These are phyloP conservation scores for Lacerta viridis DNA, from an alignment of 2,797 vertebrate species.

Conservation along the genomic window DNA sequence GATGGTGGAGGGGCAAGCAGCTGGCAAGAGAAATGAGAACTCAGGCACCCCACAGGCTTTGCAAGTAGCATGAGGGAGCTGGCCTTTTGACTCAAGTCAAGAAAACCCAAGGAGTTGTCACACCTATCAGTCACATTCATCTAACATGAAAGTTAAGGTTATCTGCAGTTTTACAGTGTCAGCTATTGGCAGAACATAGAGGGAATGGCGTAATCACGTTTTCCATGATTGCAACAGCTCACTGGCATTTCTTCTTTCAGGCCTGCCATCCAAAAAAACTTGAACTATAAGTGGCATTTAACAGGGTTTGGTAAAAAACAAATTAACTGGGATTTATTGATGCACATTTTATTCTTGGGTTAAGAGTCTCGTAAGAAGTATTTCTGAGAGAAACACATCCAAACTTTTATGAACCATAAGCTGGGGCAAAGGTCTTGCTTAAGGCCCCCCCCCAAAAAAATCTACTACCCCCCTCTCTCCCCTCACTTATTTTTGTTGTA, in stretches of 20 bases:
- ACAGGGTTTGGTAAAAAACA: conserved; percentile 46
- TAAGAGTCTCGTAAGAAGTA: conserved; percentile 27
- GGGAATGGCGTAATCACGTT: conserved; percentile 49
- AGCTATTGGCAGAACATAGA: conserved; percentile 42
- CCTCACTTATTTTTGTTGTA: conserved; percentile 12
- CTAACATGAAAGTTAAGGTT: conserved; percentile 48
- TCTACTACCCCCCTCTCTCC: no score
- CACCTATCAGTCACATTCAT: conserved; percentile 31
- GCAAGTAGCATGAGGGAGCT: not conserved
- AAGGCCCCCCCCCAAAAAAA: not conserved
- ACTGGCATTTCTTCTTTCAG: conserved; percentile 45
- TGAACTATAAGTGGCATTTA: conserved; percentile 50
- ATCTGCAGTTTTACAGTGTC: conserved; percentile 36
- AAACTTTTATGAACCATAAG: not conserved
- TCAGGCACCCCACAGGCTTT: not conserved
- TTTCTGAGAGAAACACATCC: conserved; percentile 32
- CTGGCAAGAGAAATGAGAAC: not conserved
- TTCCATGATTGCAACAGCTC: conserved; percentile 54
- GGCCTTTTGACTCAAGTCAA: conserved; percentile 19
- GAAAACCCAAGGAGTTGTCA: not conserved
- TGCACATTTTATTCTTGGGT: not conserved
- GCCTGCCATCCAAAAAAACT: conserved; percentile 29
- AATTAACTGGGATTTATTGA: conserved; percentile 39
- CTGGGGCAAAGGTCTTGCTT: not conserved
- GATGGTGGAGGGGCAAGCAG: not conserved